These are phyloP conservation scores for Tragelaphus buxtoni DNA, from an alignment of 2,113 vertebrate genomes.

Conservation along the genomic window DNA sequence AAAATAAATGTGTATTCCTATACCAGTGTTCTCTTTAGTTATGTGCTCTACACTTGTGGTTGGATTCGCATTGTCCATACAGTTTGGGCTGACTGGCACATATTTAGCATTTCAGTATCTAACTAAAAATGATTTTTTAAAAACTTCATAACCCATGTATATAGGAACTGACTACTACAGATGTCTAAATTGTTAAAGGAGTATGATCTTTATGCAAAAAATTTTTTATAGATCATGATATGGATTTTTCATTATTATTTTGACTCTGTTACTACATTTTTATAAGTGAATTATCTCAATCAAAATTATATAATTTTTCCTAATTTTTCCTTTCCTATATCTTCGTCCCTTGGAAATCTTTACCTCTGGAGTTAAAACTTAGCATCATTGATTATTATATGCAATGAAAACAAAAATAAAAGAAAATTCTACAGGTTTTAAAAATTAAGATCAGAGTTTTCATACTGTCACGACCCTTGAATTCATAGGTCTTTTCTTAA, in stretches of 20 bases:
- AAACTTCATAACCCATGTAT: background rate
- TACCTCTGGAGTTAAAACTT: background rate
- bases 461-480: background rate
- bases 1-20: background rate
- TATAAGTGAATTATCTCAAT: background rate
- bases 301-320: background rate
- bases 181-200: background rate
- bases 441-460: background rate
- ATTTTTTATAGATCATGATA: background rate
- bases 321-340: background rate
- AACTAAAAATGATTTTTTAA: background rate
- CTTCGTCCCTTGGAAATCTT: background rate
- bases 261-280: background rate
- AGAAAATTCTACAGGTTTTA: background rate
- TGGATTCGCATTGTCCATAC: background rate
- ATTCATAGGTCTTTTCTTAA: background rate
- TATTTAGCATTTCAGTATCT: background rate
- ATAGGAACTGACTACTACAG: background rate
- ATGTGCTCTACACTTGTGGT: background rate
- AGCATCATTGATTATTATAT: background rate
- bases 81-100: background rate
- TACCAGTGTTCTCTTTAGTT: background rate
- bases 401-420: background rate
- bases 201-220: background rate
- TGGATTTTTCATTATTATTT: background rate